phyloP scores from a whole-genome alignment of 2,113 vertebrate genomes.

The Myodes glareolus region DNA sequence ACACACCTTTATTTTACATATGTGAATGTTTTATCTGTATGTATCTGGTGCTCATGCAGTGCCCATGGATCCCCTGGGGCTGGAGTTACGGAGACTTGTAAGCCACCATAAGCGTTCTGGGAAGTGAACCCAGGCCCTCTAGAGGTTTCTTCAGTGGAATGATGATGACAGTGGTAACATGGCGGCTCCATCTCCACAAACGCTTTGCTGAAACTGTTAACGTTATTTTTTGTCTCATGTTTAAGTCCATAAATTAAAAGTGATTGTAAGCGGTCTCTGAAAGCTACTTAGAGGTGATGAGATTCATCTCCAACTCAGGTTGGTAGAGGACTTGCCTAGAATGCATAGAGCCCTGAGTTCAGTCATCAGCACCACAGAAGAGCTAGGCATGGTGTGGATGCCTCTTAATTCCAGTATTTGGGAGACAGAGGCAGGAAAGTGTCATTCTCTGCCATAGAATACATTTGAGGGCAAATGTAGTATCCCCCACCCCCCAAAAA shows the following conservation, averaged over 20 bases:
- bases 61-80: not conserved
- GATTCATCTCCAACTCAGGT: constrained; percentile 24
- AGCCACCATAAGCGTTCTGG: not conserved
- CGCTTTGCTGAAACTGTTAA: not conserved
- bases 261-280: constrained; percentile 34
- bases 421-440: not conserved
- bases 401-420: not conserved
- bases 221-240: constrained; percentile 9
- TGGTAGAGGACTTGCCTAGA: not conserved
- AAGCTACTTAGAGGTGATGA: constrained; percentile 8
- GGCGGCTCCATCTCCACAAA: not conserved
- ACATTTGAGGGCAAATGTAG: not conserved
- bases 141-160: not conserved
- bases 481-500: not conserved
- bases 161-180: not conserved
- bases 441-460: not conserved
- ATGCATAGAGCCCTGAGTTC: not conserved
- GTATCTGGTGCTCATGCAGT: not conserved
- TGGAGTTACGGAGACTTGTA: not conserved
- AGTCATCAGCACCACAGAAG: not conserved
- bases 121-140: not conserved
- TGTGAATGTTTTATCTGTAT: not conserved
- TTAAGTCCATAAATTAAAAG: constrained; percentile 48
- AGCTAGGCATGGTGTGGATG: not conserved
- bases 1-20: not conserved